Base-by-base conservation (phyloP, 2,113 vertebrate species). In the Ancistrus triradiatus region DNA sequence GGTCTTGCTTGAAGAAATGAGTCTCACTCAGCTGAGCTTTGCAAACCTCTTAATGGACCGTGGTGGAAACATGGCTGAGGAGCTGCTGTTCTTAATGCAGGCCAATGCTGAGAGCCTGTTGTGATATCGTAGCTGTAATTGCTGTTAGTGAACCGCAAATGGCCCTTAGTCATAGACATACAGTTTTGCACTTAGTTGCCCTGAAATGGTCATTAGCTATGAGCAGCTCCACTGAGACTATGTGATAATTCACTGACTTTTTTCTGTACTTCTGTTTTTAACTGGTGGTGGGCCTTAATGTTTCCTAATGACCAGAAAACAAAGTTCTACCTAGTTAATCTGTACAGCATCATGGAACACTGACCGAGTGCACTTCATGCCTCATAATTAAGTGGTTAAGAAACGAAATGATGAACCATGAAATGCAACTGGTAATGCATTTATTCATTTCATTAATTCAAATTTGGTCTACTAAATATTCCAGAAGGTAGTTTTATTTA, bases 21-120 rank as follows among this genome's bases (percentile, higher is more conserved):
- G 77, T 79, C 81, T 81, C 57, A 65, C 46, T 89, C 77, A 69
- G 77, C 83, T 82, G 84, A 87, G 81, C 78, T 80, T 83, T 69
- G 77, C 84, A 75, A 81, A 77, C 77, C 76, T 72, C 58, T 79
- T 84, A 88, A 83, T 70, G 74, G 69, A 72, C 83, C 77, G 33
- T 56, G 80, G 69, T 82, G 63, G 27, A 81, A 83, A 81, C 72
- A 75, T 63, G 59, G 55, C 22, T 4, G 81, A 68, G 65, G 63
- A 77, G 68, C 77, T 77, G 76, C 71, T 78, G 21, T 0, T 72
- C 49, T 78, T 69, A 80, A 81, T 81, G 72, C 72, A 58, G 73
- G 80, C 80, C 76, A 75, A 79, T 70, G 78, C 65, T 79, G 82
- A 78, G 78, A 80, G 78, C 40, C 66, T 80, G 81, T 83, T 76